Evolutionary conservation across 2,888 invertebrate genomes (phyloP).

Genomic region (Ornithoptera priamus): DNA sequence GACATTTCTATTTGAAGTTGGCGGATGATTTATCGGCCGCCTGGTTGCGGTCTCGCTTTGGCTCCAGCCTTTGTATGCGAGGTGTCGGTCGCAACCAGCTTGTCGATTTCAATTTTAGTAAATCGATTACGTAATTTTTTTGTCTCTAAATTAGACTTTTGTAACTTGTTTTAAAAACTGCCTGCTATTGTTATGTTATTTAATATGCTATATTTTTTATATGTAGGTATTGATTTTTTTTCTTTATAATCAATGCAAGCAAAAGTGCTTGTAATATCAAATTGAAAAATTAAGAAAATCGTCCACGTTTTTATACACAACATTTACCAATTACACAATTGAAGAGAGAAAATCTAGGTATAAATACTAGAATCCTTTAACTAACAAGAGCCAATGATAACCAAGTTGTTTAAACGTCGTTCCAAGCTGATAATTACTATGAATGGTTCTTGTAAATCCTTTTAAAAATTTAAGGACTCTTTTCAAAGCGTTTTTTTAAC

Average conservation of each 20-base stretch:
- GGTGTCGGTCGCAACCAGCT: constrained; percentile 55
- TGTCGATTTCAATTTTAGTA: constrained; percentile 45
- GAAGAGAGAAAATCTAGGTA: neutral
- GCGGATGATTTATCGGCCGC: constrained; percentile 76
- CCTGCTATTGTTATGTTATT: neutral
- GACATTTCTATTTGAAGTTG: constrained; percentile 81
- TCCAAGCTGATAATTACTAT: neutral
- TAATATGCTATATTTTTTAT: neutral
- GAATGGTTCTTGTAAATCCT: constrained; percentile 11
- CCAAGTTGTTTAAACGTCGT: neutral
- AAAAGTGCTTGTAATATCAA: neutral
- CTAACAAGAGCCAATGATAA: constrained; percentile 4
- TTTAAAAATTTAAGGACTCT: constrained; percentile 6
- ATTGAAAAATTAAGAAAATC: neutral
- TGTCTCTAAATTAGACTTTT: neutral
- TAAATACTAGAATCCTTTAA: neutral
- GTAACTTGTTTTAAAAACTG: neutral
- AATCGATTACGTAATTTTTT: constrained; percentile 40
- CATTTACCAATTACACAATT: neutral
- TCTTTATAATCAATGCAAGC: neutral
- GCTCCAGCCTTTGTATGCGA: constrained; percentile 50
- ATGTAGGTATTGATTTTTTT: neutral
- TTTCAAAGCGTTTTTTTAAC: constrained; percentile 10
- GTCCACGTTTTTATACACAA: neutral
- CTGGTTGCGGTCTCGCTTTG: constrained; percentile 58